These are phyloP conservation scores for Drosophila nannoptera DNA, from an alignment of 1,140 invertebrate genomes.

Conservation along the genomic window DNA sequence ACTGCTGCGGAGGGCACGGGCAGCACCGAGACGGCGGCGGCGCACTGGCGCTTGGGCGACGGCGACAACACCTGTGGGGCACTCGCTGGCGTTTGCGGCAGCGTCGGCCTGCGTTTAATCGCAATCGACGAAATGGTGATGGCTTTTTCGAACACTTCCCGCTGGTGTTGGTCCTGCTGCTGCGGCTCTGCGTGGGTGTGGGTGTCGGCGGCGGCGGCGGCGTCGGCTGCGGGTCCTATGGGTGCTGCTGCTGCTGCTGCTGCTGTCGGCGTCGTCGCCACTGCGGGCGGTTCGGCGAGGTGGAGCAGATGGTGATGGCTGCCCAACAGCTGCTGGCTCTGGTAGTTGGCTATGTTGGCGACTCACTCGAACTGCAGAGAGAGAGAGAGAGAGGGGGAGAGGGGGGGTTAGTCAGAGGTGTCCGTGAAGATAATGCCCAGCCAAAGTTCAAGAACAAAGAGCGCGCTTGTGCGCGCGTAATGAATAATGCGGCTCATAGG, in stretches of 20 bases:
- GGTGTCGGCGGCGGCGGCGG: constrained; percentile 18
- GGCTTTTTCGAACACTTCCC: constrained; percentile 78
- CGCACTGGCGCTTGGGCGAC: constrained; percentile 79
- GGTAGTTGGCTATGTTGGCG: constrained; percentile 76
- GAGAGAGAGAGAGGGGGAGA: background rate
- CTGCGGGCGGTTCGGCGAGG: constrained; percentile 67
- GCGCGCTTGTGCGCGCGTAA: constrained; percentile 9
- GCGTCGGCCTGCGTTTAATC: constrained; percentile 80
- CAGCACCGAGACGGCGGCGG: constrained; percentile 76
- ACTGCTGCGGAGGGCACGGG: constrained; percentile 61
- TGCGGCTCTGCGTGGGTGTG: too few species aligned
- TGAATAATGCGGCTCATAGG: background rate
- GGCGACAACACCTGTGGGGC: constrained; percentile 80
- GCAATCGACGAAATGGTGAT: constrained; percentile 80
- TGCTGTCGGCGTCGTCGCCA: constrained; percentile 50
- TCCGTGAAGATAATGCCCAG: too few species aligned
- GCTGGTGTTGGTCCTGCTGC: constrained; percentile 65
- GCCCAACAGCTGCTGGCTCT: constrained; percentile 64
- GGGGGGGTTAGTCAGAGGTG: too few species aligned
- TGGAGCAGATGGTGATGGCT: constrained; percentile 72
- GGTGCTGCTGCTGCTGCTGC: constrained; percentile 22
- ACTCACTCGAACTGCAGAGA: constrained; percentile 56
- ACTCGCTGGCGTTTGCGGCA: constrained; percentile 80
- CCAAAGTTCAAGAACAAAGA: constrained; percentile 27
- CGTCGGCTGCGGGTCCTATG: constrained; percentile 20